These are phyloP conservation scores for Apteryx mantelli DNA, from an alignment of 2,113 vertebrate genomes.

Conservation along the genomic window DNA sequence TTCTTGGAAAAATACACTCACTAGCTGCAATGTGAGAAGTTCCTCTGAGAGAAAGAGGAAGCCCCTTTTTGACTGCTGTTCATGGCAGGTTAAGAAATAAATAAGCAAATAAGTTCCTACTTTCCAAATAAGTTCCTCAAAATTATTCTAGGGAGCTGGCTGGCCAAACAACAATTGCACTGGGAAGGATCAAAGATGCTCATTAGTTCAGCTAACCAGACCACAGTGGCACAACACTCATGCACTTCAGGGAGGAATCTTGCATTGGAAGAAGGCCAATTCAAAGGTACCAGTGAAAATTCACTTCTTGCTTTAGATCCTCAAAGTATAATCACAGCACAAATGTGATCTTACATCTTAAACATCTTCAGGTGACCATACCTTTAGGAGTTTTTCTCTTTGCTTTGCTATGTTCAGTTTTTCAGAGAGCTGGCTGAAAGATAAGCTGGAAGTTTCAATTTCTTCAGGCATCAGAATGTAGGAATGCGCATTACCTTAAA, in stretches of 20 bases:
- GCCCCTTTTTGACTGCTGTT: not conserved
- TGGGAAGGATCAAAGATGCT: not conserved
- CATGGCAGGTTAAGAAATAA: conserved; percentile 1
- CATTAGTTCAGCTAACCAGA: not conserved
- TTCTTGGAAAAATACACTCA: not conserved
- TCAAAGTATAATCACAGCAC: conserved; percentile 2
- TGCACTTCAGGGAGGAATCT: not conserved
- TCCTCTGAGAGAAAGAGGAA: not conserved
- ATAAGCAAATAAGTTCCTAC: not conserved
- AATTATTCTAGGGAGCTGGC: not conserved
- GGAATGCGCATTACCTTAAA: conserved; percentile 68
- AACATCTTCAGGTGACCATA: conserved; percentile 33
- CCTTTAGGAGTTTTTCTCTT: conserved; percentile 79
- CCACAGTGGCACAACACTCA: not conserved
- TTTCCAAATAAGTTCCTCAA: not conserved
- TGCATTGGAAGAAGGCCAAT: not conserved
- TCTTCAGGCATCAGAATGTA: conserved; percentile 71
- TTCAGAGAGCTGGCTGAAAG: conserved; percentile 74
- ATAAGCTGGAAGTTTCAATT: conserved; percentile 65
- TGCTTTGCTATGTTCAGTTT: conserved; percentile 71
- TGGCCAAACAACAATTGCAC: not conserved
- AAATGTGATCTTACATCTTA: not conserved
- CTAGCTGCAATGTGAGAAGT: not conserved
- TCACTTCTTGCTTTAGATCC: conserved; percentile 3
- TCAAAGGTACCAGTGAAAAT: not conserved